phyloP scores from a whole-genome alignment of 2,888 invertebrate species.

The Sycophila texana region DNA sequence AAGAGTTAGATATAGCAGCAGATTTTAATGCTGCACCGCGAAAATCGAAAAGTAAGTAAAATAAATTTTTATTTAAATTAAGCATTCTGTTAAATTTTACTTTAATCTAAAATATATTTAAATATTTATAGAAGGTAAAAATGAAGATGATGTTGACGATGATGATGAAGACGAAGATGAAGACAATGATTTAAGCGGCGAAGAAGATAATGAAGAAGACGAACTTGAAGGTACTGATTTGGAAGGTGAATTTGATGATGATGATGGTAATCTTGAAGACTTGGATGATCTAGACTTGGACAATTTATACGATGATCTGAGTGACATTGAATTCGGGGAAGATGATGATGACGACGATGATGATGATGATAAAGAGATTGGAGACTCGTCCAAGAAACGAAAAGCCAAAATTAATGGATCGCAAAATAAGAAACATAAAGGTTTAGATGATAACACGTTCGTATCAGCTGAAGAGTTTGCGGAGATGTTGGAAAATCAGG shows the following conservation, averaged over 20 bases:
- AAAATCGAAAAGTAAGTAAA: constrained; percentile 64
- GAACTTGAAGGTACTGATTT: constrained; percentile 60
- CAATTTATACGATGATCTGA: constrained; percentile 74
- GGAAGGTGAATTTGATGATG: constrained; percentile 47
- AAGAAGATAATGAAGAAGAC: constrained; percentile 50
- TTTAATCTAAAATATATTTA: constrained; percentile 21
- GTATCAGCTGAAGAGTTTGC: constrained; percentile 94
- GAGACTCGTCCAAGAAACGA: constrained; percentile 52
- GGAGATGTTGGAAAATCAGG: constrained; percentile 89
- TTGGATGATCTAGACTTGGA: constrained; percentile 66
- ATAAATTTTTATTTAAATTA: neutral
- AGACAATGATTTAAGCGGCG: constrained; percentile 62
- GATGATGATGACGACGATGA: constrained; percentile 67
- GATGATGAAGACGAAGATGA: constrained; percentile 60
- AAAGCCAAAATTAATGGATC: constrained; percentile 21
- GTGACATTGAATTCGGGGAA: constrained; percentile 74
- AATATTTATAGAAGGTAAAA: neutral
- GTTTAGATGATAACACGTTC: constrained; percentile 78
- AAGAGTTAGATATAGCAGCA: constrained; percentile 79
- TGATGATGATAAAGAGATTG: constrained; percentile 54
- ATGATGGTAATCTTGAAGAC: constrained; percentile 59
- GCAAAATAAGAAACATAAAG: constrained; percentile 44
- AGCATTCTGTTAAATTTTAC: neutral
- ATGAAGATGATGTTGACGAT: constrained; percentile 30
- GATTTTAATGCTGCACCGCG: constrained; percentile 71